Percentiles rank a stretch among this genome's conserved stretches.
Conservation (phyloP, 1,140 invertebrate species). For the Microvelia longipes region DNA sequence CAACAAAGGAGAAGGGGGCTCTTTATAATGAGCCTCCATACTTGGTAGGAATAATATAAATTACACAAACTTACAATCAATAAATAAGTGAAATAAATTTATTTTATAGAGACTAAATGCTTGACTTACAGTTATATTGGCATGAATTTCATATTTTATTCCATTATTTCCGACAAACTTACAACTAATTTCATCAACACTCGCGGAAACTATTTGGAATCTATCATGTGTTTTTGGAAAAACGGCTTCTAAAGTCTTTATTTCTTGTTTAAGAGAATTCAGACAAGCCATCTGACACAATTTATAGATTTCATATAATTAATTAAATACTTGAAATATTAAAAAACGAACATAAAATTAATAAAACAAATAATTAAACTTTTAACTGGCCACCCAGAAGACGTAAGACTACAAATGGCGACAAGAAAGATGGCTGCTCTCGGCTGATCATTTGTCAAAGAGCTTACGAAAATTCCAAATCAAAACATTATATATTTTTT, state of each 20-base stretch:
- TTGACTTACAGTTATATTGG: constrained; percentile 85
- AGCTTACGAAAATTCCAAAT: neutral
- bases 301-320: neutral
- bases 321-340: neutral
- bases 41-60: too few relatives aligned
- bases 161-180: constrained; percentile 87
- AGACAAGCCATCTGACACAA: constrained; percentile 79
- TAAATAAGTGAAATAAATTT: too few relatives aligned
- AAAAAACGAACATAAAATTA: neutral
- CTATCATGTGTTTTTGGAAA: constrained; percentile 91
- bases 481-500: too few relatives aligned
- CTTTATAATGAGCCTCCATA: too few relatives aligned
- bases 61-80: too few relatives aligned
- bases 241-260: constrained; percentile 83
- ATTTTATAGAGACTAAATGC: too few relatives aligned
- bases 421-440: neutral
- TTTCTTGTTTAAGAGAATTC: constrained; percentile 93
- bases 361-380: neutral
- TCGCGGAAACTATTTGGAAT: constrained; percentile 92
- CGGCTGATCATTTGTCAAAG: neutral
- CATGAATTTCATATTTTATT: constrained; percentile 90
- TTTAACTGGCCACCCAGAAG: neutral
- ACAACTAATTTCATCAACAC: constrained; percentile 94
- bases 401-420: neutral
- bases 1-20: too few relatives aligned